A percentile compares a stretch with the other conserved stretches of the same genome.
phyloP scores from a whole-genome alignment of 1,140 invertebrate species.

The Luehdorfia chinensis region DNA sequence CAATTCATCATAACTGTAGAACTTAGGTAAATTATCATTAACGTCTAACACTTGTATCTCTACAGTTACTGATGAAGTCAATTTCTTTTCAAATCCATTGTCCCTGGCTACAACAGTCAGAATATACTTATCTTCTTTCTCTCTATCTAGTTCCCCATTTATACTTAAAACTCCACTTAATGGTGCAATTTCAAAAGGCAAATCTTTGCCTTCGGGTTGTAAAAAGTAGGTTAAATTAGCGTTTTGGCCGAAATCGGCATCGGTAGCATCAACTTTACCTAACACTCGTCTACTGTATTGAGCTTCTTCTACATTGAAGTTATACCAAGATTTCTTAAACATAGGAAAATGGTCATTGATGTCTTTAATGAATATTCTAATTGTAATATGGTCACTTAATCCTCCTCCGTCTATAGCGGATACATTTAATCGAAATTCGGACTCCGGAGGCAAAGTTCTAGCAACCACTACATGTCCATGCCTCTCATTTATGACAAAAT shows the following conservation, averaged over 20 bases:
- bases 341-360: constrained; percentile 91
- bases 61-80: constrained; percentile 85
- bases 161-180: constrained; percentile 87
- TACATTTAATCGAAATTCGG: constrained; percentile 87
- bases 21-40: constrained; percentile 87
- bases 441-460: constrained; percentile 85
- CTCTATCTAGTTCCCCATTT: constrained; percentile 87
- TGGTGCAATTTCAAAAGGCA: constrained; percentile 86
- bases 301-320: constrained; percentile 89
- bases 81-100: constrained; percentile 77
- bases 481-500: constrained; percentile 85
- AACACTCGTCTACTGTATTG: constrained; percentile 82
- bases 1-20: constrained; percentile 83
- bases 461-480: constrained; percentile 87
- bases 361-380: constrained; percentile 85
- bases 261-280: constrained; percentile 86
- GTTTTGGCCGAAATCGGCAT: constrained; percentile 87
- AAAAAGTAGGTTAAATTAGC: constrained; percentile 87
- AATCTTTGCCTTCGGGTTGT: constrained; percentile 76
- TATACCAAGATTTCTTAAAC: constrained; percentile 89
- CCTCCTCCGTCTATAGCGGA: constrained; percentile 86
- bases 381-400: constrained; percentile 81
- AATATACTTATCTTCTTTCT: constrained; percentile 83
- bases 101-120: constrained; percentile 88
- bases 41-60: constrained; percentile 88